phyloP scores from a whole-genome alignment of 2,888 invertebrate species.

The Ramazzottius varieornatus region DNA sequence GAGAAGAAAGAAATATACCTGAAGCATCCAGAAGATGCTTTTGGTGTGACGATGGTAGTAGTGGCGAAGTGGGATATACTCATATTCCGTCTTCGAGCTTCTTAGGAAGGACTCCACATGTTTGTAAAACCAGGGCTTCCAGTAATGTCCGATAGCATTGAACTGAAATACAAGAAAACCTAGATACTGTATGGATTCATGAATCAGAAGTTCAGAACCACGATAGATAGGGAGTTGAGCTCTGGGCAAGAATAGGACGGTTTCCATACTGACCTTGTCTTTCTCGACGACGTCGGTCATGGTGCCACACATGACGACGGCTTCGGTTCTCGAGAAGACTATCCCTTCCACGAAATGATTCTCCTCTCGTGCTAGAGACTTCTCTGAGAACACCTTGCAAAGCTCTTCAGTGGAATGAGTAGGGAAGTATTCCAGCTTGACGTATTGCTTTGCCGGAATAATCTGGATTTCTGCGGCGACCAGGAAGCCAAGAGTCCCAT shows the following conservation, averaged over 20 bases:
- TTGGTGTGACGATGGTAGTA: slow-evolving; percentile 56
- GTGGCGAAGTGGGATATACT: slow-evolving; percentile 49
- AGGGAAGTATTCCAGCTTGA: slow-evolving; percentile 36
- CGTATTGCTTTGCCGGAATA: slow-evolving; percentile 38
- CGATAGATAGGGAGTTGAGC: slow-evolving; percentile 1
- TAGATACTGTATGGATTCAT: not conserved
- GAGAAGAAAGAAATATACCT: no score
- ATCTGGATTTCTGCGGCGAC: slow-evolving; percentile 46
- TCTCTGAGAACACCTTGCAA: slow-evolving; percentile 28
- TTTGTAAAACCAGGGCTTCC: slow-evolving; percentile 57
- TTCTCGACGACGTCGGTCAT: slow-evolving; percentile 36
- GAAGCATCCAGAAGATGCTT: slow-evolving; percentile 56
- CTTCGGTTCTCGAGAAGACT: slow-evolving; percentile 35
- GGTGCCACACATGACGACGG: slow-evolving; percentile 47
- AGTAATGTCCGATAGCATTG: slow-evolving; percentile 45
- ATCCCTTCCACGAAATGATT: slow-evolving; percentile 51
- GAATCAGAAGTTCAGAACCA: not conserved
- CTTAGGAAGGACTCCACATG: slow-evolving; percentile 36
- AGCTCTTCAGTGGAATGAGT: slow-evolving; percentile 31
- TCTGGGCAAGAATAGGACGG: no score
- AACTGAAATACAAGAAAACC: slow-evolving; percentile 26
- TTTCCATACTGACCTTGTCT: slow-evolving; percentile 30
- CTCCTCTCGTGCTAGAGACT: slow-evolving; percentile 25
- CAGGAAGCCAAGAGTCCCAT: slow-evolving; percentile 54
- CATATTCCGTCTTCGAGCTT: slow-evolving; percentile 23